Evolutionary conservation across 2,797 vertebrate species (phyloP).

Genomic region (Carapus acus): DNA sequence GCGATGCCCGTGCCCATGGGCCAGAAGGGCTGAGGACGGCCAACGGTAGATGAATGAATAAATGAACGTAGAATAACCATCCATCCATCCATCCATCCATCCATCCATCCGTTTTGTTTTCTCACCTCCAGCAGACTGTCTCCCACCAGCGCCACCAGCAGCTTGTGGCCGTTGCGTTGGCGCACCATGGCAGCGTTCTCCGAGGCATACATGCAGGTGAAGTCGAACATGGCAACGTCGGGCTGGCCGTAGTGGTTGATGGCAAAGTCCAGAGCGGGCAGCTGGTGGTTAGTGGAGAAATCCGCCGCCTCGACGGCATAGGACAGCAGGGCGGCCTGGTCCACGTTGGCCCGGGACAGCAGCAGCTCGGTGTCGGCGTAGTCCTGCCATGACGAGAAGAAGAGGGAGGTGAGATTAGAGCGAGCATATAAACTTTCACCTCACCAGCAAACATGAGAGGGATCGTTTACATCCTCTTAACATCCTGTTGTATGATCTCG

Average conservation of each 20-base stretch:
- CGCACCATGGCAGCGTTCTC: conserved; percentile 94
- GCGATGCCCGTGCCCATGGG: conserved; percentile 99
- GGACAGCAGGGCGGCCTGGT: conserved; percentile 89
- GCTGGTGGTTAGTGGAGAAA: conserved; percentile 95
- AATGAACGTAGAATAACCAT: background rate
- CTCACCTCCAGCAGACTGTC: conserved; percentile 96
- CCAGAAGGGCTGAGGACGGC: conserved; percentile 85
- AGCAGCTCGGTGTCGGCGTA: conserved; percentile 89
- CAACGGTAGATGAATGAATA: conserved; percentile 13
- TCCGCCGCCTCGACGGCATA: conserved; percentile 92
- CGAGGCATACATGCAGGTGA: conserved; percentile 98
- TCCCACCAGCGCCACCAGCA: conserved; percentile 90
- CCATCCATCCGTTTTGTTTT: background rate
- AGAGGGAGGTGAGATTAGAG: background rate
- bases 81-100: background rate
- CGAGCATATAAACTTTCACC: too few relatives aligned
- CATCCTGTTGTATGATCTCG: too few relatives aligned
- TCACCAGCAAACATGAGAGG: too few relatives aligned
- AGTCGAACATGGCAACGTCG: conserved; percentile 99
- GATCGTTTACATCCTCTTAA: too few relatives aligned
- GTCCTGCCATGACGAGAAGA: conserved; percentile 73
- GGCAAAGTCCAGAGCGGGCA: conserved; percentile 91
- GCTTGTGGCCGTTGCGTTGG: conserved; percentile 83
- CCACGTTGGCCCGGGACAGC: conserved; percentile 91
- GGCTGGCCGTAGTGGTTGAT: conserved; percentile 99